phyloP scores from a whole-genome alignment of 2,888 invertebrate species.

The Pachydiplax longipennis region DNA sequence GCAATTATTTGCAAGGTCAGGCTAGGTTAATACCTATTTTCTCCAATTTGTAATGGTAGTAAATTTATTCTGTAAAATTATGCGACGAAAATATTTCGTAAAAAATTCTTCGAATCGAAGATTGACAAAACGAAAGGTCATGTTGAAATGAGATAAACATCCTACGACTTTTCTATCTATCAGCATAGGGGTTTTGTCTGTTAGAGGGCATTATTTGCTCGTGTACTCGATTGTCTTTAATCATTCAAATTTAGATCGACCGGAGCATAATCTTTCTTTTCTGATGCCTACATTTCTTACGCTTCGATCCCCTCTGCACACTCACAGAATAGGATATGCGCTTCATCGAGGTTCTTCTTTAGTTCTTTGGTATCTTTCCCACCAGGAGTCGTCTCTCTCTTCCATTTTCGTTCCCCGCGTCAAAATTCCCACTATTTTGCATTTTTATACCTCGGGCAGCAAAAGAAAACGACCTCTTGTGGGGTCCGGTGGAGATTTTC shows the following conservation, averaged over 20 bases:
- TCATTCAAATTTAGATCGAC: background rate
- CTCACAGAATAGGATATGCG: background rate
- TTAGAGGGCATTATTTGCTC: no score
- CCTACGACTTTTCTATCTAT: no score
- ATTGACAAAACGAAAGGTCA: no score
- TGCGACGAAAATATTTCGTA: no score
- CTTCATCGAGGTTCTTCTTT: background rate
- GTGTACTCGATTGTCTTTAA: background rate
- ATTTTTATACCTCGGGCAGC: background rate
- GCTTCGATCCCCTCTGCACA: background rate
- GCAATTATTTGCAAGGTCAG: no score
- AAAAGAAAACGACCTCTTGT: background rate
- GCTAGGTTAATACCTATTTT: no score
- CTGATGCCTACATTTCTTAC: background rate
- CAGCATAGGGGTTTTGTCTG: no score
- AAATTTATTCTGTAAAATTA: no score
- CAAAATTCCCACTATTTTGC: background rate
- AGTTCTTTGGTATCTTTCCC: background rate
- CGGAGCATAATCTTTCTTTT: background rate
- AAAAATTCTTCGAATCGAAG: no score
- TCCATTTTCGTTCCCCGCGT: background rate
- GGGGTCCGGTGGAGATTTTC: background rate
- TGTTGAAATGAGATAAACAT: no score
- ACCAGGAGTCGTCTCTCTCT: background rate
- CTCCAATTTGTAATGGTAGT: no score